Conservation (phyloP, 2,113 vertebrate species). For the Clarias macrocephalus region DNA sequence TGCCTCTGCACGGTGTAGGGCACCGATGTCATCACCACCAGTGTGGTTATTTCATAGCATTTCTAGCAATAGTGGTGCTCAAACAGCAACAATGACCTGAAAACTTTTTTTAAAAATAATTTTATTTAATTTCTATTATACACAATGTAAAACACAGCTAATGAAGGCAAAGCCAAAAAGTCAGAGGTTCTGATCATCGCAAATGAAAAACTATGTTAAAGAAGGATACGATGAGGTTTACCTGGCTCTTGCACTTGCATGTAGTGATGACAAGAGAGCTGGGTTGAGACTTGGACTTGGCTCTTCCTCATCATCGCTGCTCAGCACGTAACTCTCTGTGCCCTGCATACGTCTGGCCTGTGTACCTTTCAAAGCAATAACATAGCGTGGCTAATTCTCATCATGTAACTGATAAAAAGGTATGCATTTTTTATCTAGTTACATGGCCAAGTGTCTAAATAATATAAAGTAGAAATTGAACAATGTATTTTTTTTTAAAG, state of each 20-base stretch:
- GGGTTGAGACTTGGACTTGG: conserved; percentile 55
- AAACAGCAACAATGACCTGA: no score
- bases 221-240: conserved; percentile 33
- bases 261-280: conserved; percentile 37
- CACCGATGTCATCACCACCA: no score
- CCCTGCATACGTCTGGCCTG: conserved; percentile 49
- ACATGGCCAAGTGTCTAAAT: neutral
- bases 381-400: neutral
- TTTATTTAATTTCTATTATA: neutral
- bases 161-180: neutral
- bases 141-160: neutral
- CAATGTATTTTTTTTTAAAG: neutral
- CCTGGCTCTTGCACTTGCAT: conserved; percentile 54
- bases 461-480: neutral
- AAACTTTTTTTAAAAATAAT: neutral
- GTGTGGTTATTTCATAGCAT: no score
- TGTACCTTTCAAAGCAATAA: conserved; percentile 51
- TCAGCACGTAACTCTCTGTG: conserved; percentile 86
- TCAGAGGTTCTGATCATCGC: neutral
- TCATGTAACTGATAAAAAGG: neutral
- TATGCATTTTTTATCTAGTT: neutral
- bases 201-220: neutral
- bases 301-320: conserved; percentile 90
- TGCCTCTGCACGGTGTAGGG: no score
- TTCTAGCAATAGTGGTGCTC: no score